Conservation (phyloP, 2,888 invertebrate species). For the Drosophila leonis region DNA sequence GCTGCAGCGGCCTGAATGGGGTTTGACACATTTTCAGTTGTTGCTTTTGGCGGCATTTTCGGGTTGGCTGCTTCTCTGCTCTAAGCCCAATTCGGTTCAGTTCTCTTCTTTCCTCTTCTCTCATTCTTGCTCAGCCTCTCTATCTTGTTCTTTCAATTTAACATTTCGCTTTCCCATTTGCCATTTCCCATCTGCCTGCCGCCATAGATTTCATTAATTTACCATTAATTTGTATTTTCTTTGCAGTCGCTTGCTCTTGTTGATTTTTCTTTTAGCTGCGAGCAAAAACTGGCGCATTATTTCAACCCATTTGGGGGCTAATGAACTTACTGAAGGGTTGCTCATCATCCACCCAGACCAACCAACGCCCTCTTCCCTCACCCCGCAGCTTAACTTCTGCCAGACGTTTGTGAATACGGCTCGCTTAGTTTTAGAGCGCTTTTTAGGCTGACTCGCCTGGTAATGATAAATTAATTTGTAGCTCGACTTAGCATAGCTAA, state of each 20-base stretch:
- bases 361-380: not conserved
- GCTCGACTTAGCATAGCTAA: constrained; percentile 31
- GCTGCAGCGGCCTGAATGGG: constrained; percentile 47
- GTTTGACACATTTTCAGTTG: constrained; percentile 77
- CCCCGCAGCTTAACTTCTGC: constrained; percentile 34
- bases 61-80: constrained; percentile 68
- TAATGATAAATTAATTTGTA: constrained; percentile 70
- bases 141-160: constrained; percentile 30
- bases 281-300: constrained; percentile 69
- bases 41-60: constrained; percentile 65
- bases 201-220: constrained; percentile 78
- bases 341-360: constrained; percentile 26
- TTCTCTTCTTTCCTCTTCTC: not conserved
- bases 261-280: constrained; percentile 64
- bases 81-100: constrained; percentile 27
- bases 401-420: constrained; percentile 54
- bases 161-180: constrained; percentile 24
- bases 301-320: constrained; percentile 79
- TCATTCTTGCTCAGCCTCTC: not conserved
- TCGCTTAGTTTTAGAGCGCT: constrained; percentile 67
- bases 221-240: constrained; percentile 81
- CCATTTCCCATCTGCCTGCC: constrained; percentile 17
- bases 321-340: constrained; percentile 70
- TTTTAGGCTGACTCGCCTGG: constrained; percentile 53
- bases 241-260: constrained; percentile 66